These are phyloP conservation scores for Drosophila kurseongensis DNA, from an alignment of 1,140 invertebrate species.

Conservation along the genomic window DNA sequence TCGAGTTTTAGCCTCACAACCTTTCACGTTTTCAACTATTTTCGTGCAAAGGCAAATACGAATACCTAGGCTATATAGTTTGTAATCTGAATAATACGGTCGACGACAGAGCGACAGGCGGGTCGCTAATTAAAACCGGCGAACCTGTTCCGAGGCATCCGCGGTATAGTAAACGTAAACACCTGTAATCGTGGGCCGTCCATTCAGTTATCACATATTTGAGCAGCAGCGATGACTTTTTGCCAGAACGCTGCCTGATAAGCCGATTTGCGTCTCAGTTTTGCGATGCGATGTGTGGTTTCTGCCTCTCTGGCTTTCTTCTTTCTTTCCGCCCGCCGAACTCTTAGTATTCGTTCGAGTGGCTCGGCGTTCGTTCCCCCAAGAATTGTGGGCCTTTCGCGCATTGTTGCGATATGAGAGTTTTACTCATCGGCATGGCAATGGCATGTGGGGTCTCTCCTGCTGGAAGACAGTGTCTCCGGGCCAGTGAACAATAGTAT, in stretches of 20 bases:
- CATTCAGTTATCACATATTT: constrained; percentile 72
- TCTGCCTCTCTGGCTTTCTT: constrained; percentile 21
- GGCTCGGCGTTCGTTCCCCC: constrained; percentile 34
- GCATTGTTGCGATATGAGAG: constrained; percentile 26
- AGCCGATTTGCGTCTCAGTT: constrained; percentile 77
- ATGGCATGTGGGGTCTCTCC: constrained; percentile 9
- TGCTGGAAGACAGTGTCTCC: neutral
- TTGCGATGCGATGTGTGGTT: constrained; percentile 9
- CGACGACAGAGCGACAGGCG: constrained; percentile 33
- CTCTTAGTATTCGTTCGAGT: constrained; percentile 49
- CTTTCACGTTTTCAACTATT: constrained; percentile 54
- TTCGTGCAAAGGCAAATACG: constrained; percentile 56
- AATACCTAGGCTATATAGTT: constrained; percentile 66
- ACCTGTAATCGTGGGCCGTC: constrained; percentile 75
- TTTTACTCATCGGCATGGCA: constrained; percentile 14
- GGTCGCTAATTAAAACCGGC: constrained; percentile 73
- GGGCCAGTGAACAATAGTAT: constrained; percentile 29
- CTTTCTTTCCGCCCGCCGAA: constrained; percentile 13
- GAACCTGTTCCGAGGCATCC: constrained; percentile 48
- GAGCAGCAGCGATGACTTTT: constrained; percentile 54
- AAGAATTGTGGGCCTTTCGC: constrained; percentile 28
- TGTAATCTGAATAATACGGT: constrained; percentile 74
- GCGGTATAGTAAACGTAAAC: constrained; percentile 59
- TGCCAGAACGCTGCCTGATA: constrained; percentile 55
- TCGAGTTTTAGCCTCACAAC: constrained; percentile 5